A percentile compares a stretch with the other conserved stretches of the same genome.
Evolutionary conservation across 1,140 invertebrate genomes (phyloP).

Genomic region (Diorhabda sublineata): DNA sequence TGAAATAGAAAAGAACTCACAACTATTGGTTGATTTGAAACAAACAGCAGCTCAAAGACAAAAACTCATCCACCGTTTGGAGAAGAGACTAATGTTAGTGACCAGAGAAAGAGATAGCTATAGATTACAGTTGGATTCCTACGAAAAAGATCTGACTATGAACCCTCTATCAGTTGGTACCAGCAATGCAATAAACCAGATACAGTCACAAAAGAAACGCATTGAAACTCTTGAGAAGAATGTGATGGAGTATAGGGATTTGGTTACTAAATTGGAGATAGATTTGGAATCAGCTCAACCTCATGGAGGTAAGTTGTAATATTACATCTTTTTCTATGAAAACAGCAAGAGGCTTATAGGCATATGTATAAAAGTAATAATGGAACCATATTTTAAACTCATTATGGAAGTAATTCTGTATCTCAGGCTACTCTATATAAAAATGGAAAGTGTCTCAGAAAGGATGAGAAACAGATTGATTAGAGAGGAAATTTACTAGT

Average conservation of each 20-base stretch:
- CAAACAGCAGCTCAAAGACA: slow-evolving; percentile 56
- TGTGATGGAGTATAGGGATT: slow-evolving; percentile 63
- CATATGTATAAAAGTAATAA: too few relatives aligned
- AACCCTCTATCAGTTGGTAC: slow-evolving; percentile 25
- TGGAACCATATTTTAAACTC: too few relatives aligned
- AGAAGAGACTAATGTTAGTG: slow-evolving; percentile 61
- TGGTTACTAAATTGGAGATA: slow-evolving; percentile 63
- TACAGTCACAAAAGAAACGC: slow-evolving; percentile 50
- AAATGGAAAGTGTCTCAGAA: too few relatives aligned
- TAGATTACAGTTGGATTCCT: slow-evolving; percentile 65
- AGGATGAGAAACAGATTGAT: too few relatives aligned
- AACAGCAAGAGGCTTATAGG: too few relatives aligned
- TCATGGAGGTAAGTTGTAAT: slow-evolving; percentile 24
- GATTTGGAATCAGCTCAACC: slow-evolving; percentile 51
- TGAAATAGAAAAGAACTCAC: slow-evolving; percentile 52
- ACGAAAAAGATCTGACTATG: slow-evolving; percentile 74
- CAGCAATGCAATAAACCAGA: slow-evolving; percentile 43
- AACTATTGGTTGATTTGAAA: slow-evolving; percentile 54
- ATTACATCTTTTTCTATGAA: too few relatives aligned
- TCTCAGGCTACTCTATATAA: too few relatives aligned
- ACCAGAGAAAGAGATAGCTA: slow-evolving; percentile 73
- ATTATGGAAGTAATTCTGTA: too few relatives aligned
- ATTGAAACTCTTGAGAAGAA: slow-evolving; percentile 63
- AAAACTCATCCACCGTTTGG: slow-evolving; percentile 56
- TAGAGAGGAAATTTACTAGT: too few relatives aligned